Base-by-base conservation (phyloP, 1,140 invertebrate species). In the Neomicropteryx cornuta region DNA sequence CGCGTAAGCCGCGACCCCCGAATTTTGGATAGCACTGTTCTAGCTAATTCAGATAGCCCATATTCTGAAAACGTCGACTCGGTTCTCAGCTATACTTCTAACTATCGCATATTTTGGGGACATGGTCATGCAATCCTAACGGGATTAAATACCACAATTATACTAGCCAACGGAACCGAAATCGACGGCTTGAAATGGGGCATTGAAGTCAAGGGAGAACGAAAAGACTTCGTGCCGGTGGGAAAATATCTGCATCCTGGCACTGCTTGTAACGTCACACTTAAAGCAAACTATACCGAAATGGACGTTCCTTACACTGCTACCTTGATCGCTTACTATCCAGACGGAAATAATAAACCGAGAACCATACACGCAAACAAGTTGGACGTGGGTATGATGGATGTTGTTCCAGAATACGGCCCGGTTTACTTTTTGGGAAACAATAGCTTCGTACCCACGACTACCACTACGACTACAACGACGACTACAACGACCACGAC, bases 231-330 rank as follows among this genome's bases (percentile, higher is more conserved):
- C 3, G 60, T 70, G 42, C 72, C 68, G 41, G 65, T 83, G n/a
- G 66, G 77, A 45, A 62, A 71, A 43, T 60, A 61, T 38, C 52
- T 84, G 29, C 73, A 78, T 55, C 76, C 81, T 3, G 83, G 82
- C 22, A 87, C 83, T 0, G 84, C 75, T 5, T 76, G 84, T 18
- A 87, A 87, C 54, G 81, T 87, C 1, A 83, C 80, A 1, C 62
- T 89, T 3, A 66, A 58, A 21, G 83, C 76, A 1, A 82, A 81
- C 47, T 74, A 77, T 44, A 80, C 79, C 1, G 75, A 77, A 28
- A 68, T 72, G 31, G 82, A 86, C 41, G 68, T 79, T 2, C 79
- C 79, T 8, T 89, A 86, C 48, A 73, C 65, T 0, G 83, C 73
- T 8, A 76, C 74, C 36, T 57, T 89, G 32, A 71, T 76, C 10